A percentile compares a stretch with the other conserved stretches of the same genome.
Evolutionary conservation across 2,113 vertebrate genomes (phyloP).

Genomic region (Oreotrochilus melanogaster): DNA sequence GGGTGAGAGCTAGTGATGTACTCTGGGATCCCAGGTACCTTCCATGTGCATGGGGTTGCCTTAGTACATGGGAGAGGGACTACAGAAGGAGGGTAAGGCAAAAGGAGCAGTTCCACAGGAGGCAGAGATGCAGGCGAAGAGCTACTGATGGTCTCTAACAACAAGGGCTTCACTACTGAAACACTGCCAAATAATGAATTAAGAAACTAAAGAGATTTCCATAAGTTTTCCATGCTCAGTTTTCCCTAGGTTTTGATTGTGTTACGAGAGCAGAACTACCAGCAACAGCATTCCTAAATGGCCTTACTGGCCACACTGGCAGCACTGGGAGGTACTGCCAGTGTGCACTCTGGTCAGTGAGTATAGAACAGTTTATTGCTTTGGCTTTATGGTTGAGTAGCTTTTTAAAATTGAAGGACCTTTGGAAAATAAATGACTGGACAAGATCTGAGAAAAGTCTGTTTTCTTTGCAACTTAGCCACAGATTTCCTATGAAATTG

Average conservation of each 20-base stretch:
- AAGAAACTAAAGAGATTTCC: not conserved
- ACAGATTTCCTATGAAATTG: not conserved
- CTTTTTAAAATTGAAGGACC: not conserved
- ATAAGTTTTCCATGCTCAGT: not conserved
- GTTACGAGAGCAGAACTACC: not conserved
- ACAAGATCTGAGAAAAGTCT: not conserved
- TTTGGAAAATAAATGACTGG: not conserved
- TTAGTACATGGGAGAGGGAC: not conserved
- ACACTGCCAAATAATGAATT: not conserved
- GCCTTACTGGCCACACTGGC: not conserved
- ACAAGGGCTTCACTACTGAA: not conserved
- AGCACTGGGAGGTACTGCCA: not conserved
- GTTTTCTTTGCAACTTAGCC: not conserved
- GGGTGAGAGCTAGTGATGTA: not conserved
- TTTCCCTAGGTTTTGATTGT: not conserved
- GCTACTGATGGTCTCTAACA: not conserved
- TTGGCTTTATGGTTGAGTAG: not conserved
- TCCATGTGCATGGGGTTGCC: not conserved
- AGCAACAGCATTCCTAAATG: not conserved
- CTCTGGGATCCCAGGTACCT: not conserved
- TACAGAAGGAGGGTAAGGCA: fast-evolving
- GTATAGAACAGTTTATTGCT: not conserved
- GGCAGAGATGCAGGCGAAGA: not conserved
- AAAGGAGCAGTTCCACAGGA: not conserved
- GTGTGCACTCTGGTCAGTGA: not conserved